These are phyloP conservation scores for Notolepis coatsorum DNA, from an alignment of 2,797 vertebrate species.

Conservation along the genomic window DNA sequence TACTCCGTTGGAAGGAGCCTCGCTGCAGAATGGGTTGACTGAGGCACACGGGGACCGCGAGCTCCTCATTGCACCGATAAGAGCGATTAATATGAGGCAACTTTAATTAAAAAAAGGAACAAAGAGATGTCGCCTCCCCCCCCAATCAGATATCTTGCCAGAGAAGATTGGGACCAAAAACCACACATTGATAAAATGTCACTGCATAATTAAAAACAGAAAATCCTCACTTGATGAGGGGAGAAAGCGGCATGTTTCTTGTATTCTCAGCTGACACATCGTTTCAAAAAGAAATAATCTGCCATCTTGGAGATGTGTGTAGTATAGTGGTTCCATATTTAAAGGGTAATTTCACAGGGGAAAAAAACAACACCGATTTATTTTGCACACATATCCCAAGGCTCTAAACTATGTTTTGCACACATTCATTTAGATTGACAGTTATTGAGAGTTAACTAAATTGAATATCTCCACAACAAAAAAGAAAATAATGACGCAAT, in stretches of 20 bases:
- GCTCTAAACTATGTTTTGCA: too few species aligned
- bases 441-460: too few species aligned
- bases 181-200: constrained; percentile 56
- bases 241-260: constrained; percentile 15
- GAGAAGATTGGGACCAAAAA: constrained; percentile 34
- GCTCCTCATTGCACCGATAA: constrained; percentile 50
- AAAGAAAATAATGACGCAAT: too few species aligned
- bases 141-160: constrained; percentile 43
- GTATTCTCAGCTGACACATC: constrained; percentile 16
- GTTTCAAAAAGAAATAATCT: too few species aligned
- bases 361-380: too few species aligned
- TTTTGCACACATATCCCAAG: too few species aligned
- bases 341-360: too few species aligned
- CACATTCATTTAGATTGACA: too few species aligned
- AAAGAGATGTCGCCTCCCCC: constrained; percentile 12
- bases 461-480: too few species aligned
- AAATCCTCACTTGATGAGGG: constrained; percentile 12
- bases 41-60: constrained; percentile 21
- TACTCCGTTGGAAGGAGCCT: constrained; percentile 43
- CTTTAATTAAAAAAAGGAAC: constrained; percentile 71
- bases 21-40: constrained; percentile 32
- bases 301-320: too few species aligned
- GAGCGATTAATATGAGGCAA: constrained; percentile 61
- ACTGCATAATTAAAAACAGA: constrained; percentile 43
- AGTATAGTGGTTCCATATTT: too few species aligned